Conservation (phyloP, 2,113 vertebrate species). For the Stomatorhinus ivindoensis region DNA sequence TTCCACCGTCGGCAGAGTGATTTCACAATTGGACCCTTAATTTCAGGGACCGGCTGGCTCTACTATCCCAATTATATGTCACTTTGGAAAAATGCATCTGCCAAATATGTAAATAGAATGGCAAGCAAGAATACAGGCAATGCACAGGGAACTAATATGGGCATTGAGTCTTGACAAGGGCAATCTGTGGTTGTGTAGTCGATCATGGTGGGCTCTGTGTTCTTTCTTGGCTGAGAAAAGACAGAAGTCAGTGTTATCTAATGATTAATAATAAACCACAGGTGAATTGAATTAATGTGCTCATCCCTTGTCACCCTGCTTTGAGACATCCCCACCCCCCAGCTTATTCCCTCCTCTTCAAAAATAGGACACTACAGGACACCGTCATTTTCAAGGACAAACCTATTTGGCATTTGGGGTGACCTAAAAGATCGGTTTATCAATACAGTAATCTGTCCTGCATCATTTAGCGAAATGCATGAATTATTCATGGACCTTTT, state of each 20-base stretch:
- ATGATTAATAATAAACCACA: background rate
- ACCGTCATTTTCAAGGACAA: conserved; percentile 10
- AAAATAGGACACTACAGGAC: conserved; percentile 4
- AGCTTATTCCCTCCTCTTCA: background rate
- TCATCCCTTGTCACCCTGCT: background rate
- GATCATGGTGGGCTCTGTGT: background rate
- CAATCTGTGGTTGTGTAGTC: background rate
- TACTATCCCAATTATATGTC: background rate
- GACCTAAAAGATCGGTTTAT: conserved; percentile 29
- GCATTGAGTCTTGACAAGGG: background rate
- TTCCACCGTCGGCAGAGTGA: background rate
- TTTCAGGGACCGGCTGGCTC: background rate
- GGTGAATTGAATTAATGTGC: background rate
- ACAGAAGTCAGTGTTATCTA: background rate
- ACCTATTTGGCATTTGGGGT: conserved; percentile 31
- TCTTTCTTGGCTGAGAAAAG: background rate
- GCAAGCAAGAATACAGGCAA: background rate
- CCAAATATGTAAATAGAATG: background rate
- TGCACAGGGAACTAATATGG: background rate
- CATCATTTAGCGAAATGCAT: conserved; percentile 20
- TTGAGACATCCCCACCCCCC: background rate
- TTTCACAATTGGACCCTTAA: background rate
- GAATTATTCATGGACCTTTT: conserved; percentile 35
- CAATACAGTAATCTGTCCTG: conserved; percentile 29
- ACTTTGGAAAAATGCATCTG: background rate